Evolutionary conservation across 2,888 invertebrate species (phyloP).

Genomic region (Acleris laterana): DNA sequence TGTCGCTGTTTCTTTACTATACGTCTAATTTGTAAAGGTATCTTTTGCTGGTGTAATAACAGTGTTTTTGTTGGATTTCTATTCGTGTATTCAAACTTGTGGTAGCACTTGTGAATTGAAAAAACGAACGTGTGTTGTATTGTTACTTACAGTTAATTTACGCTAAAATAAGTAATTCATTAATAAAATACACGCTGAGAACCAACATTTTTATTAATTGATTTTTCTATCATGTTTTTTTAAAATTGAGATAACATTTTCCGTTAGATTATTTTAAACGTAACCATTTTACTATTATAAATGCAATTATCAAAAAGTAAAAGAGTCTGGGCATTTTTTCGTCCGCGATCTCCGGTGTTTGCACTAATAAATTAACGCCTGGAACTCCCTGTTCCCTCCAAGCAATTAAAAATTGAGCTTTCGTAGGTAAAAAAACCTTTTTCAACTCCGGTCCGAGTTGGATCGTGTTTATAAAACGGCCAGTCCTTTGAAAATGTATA

Average conservation of each 20-base stretch:
- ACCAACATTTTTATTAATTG: no score
- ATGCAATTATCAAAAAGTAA: slow-evolving; percentile 48
- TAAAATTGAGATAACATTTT: slow-evolving; percentile 29
- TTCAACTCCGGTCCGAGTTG: slow-evolving; percentile 24
- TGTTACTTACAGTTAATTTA: no score
- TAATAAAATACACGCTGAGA: not conserved
- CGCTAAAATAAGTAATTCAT: no score
- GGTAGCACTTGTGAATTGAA: no score
- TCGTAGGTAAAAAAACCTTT: slow-evolving; percentile 43
- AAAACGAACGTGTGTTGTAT: no score
- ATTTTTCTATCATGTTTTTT: slow-evolving; percentile 1
- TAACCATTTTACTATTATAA: slow-evolving; percentile 43
- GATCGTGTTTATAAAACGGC: slow-evolving; percentile 29
- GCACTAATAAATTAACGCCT: slow-evolving; percentile 51
- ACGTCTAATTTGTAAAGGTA: slow-evolving; percentile 20
- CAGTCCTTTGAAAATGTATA: slow-evolving; percentile 29
- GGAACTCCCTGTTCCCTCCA: slow-evolving; percentile 40
- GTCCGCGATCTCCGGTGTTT: slow-evolving; percentile 45
- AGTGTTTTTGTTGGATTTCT: not conserved
- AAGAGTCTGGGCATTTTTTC: slow-evolving; percentile 43
- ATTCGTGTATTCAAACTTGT: not conserved
- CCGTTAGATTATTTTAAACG: slow-evolving; percentile 21
- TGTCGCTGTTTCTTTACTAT: slow-evolving; percentile 27
- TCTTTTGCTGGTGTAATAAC: slow-evolving; percentile 2
- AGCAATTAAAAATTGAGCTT: slow-evolving; percentile 55